These are phyloP conservation scores for Archocentrus centrarchus DNA, from an alignment of 2,113 vertebrate species.

Conservation along the genomic window DNA sequence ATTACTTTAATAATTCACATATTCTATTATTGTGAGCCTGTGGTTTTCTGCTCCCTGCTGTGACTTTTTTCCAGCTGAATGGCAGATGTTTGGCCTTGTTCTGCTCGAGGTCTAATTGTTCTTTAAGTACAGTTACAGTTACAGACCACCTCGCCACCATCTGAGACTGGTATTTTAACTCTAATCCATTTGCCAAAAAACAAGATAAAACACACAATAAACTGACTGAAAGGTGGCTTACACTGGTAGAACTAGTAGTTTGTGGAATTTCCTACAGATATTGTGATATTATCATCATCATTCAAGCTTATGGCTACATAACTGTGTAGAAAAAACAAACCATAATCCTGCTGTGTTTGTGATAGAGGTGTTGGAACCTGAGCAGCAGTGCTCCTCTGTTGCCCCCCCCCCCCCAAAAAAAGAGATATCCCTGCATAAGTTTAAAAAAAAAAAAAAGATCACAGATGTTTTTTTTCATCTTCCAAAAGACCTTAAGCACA, in stretches of 20 bases:
- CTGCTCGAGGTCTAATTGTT: not conserved
- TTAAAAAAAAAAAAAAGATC: not conserved
- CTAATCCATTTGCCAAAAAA: not conserved
- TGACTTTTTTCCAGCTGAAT: not conserved
- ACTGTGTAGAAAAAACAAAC: accelerated
- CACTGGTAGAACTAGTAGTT: not conserved
- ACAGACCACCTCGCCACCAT: not conserved
- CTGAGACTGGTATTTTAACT: not conserved
- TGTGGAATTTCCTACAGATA: not conserved
- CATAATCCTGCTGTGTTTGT: not conserved
- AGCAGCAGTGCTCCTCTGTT: not conserved
- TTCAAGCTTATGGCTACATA: not conserved
- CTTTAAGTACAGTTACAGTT: not conserved
- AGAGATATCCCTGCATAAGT: not conserved
- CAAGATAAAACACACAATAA: not conserved
- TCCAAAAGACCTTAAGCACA: not conserved
- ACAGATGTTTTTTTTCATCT: not conserved
- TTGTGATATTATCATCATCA: not conserved
- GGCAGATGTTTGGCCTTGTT: not conserved
- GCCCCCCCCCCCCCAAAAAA: too few species aligned
- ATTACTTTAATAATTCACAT: not conserved
- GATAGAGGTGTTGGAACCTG: not conserved
- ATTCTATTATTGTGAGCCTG: not conserved
- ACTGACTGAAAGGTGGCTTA: not conserved
- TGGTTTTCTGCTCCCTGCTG: not conserved